A percentile compares a stretch with the other conserved stretches of the same genome.
phyloP scores from a whole-genome alignment of 1,140 invertebrate genomes.

The Drosophila auraria region DNA sequence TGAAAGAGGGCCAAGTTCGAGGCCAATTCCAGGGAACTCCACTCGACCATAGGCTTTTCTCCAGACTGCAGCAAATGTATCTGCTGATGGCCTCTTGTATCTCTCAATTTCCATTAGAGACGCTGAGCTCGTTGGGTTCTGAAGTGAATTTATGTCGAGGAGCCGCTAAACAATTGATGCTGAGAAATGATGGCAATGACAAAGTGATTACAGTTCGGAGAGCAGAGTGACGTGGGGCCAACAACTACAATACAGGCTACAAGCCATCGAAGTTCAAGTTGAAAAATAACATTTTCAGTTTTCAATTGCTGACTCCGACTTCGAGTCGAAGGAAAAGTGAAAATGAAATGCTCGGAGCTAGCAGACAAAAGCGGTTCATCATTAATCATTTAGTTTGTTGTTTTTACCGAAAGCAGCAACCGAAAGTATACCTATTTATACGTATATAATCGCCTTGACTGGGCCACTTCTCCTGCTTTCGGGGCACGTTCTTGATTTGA shows the following conservation, averaged over 20 bases:
- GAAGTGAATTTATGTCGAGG: slow-evolving; percentile 73
- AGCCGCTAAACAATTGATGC: slow-evolving; percentile 72
- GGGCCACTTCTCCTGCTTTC: slow-evolving; percentile 34
- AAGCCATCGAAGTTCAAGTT: slow-evolving; percentile 76
- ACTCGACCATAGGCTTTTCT: slow-evolving; percentile 46
- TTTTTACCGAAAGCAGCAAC: slow-evolving; percentile 56
- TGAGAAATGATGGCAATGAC: slow-evolving; percentile 82
- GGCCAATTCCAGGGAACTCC: slow-evolving; percentile 80
- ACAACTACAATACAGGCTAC: slow-evolving; percentile 26
- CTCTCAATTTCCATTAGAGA: slow-evolving; percentile 78
- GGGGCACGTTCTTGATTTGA: slow-evolving; percentile 80
- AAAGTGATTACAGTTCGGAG: slow-evolving; percentile 75
- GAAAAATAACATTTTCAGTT: slow-evolving; percentile 68
- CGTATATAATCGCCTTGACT: slow-evolving; percentile 52
- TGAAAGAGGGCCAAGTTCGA: slow-evolving; percentile 58
- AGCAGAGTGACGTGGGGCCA: slow-evolving; percentile 45
- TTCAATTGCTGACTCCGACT: slow-evolving; percentile 44
- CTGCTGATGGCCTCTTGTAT: slow-evolving; percentile 38
- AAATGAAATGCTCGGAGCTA: slow-evolving; percentile 60
- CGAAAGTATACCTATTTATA: slow-evolving; percentile 62
- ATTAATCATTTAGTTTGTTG: slow-evolving; percentile 82
- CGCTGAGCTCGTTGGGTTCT: slow-evolving; percentile 16
- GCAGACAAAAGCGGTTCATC: slow-evolving; percentile 65
- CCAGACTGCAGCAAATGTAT: slow-evolving; percentile 41
- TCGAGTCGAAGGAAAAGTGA: slow-evolving; percentile 56